A percentile compares a stretch with the other conserved stretches of the same genome.
These are phyloP conservation scores for Cordylochernes scorpioides DNA, from an alignment of 2,888 invertebrate species.

Conservation along the genomic window DNA sequence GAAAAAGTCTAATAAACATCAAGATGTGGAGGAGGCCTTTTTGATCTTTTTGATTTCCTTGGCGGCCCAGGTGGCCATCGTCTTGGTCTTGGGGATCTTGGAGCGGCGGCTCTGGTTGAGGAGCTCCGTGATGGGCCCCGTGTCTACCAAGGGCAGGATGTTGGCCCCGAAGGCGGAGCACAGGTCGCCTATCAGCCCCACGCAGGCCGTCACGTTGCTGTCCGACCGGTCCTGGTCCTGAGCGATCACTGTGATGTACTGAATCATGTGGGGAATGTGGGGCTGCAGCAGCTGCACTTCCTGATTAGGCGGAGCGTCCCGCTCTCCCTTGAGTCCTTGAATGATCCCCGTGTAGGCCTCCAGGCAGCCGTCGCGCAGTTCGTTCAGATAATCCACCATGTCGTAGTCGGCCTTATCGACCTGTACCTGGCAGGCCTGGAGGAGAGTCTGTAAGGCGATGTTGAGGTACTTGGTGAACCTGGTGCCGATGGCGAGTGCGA, in stretches of 20 bases:
- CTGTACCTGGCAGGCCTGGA: slow-evolving; percentile 71
- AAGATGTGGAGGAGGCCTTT: slow-evolving; percentile 18
- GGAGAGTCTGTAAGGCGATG: slow-evolving; percentile 45
- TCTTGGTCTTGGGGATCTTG: slow-evolving; percentile 59
- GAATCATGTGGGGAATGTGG: slow-evolving; percentile 61
- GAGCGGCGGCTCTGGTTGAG: slow-evolving; percentile 61
- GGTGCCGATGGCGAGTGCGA: slow-evolving; percentile 74
- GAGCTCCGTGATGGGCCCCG: slow-evolving; percentile 50
- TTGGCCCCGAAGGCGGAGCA: slow-evolving; percentile 59
- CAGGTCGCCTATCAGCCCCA: slow-evolving; percentile 76
- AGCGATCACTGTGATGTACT: slow-evolving; percentile 61
- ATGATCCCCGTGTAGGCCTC: slow-evolving; percentile 96
- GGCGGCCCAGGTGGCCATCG: slow-evolving; percentile 73
- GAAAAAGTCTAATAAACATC: no score
- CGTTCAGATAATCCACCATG: slow-evolving; percentile 83
- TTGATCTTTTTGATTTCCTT: slow-evolving; percentile 81
- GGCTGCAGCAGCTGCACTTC: slow-evolving; percentile 54
- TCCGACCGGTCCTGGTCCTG: slow-evolving; percentile 60
- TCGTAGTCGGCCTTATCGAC: slow-evolving; percentile 73
- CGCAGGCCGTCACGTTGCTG: slow-evolving; percentile 52
- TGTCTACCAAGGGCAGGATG: slow-evolving; percentile 54
- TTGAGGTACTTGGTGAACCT: slow-evolving; percentile 81
- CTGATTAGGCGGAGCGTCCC: slow-evolving; percentile 20
- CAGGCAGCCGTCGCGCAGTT: slow-evolving; percentile 73
- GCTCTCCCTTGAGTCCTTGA: slow-evolving; percentile 68